phyloP scores from a whole-genome alignment of 1,140 invertebrate genomes.

The Atta texana region DNA sequence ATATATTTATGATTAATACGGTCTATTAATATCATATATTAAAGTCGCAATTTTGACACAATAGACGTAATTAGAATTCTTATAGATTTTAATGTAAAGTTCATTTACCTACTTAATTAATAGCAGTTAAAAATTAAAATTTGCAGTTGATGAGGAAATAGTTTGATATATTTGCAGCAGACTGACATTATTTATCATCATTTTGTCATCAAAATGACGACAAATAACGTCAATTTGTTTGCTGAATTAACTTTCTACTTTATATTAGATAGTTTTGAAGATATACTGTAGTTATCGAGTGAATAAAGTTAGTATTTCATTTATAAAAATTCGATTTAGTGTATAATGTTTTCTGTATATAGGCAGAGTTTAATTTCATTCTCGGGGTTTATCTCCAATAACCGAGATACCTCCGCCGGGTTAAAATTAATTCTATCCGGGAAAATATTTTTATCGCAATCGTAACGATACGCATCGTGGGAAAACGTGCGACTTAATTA shows the following conservation, averaged over 20 bases:
- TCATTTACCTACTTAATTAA: background rate
- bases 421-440: constrained; percentile 53
- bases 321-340: constrained; percentile 17
- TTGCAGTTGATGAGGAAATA: background rate
- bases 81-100: background rate
- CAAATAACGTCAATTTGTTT: no score
- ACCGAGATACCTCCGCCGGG: constrained; percentile 43
- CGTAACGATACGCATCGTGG: constrained; percentile 35
- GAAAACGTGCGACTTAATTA: constrained; percentile 54
- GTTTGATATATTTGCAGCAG: no score
- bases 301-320: constrained; percentile 6
- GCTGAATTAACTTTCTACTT: no score
- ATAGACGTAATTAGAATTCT: background rate
- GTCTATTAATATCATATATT: background rate
- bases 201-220: no score
- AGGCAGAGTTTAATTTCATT: constrained; percentile 66
- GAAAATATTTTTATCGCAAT: constrained; percentile 68
- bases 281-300: constrained; percentile 14
- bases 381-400: constrained; percentile 60
- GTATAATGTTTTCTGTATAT: constrained; percentile 49
- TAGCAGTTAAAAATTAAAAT: background rate
- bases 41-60: background rate
- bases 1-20: background rate
- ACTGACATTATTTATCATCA: no score
- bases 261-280: background rate